Percentiles rank a stretch among this genome's conserved stretches.
phyloP scores from a whole-genome alignment of 2,113 vertebrate species.

The Myodes glareolus region DNA sequence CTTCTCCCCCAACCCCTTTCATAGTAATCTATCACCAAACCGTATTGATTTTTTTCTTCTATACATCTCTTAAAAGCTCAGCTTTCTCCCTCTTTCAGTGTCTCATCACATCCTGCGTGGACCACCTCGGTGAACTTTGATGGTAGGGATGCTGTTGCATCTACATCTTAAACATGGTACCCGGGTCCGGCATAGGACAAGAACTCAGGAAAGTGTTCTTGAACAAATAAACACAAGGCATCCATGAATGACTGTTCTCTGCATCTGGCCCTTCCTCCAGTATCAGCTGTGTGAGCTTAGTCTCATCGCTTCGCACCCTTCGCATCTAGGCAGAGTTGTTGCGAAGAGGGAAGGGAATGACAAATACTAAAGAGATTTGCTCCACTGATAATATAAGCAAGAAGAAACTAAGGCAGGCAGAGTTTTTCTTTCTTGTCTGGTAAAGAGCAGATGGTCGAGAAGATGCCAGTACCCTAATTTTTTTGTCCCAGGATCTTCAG shows the following conservation, averaged over 20 bases:
- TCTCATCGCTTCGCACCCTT: not conserved
- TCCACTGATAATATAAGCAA: slow-evolving; percentile 20
- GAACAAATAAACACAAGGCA: not conserved
- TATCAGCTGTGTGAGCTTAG: not conserved
- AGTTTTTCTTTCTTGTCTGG: not conserved
- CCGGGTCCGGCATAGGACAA: not conserved
- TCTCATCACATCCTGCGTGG: not conserved
- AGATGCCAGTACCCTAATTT: not conserved
- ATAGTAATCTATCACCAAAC: not conserved
- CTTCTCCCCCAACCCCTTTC: not conserved
- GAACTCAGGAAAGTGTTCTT: not conserved
- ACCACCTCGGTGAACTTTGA: not conserved
- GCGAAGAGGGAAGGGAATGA: slow-evolving; percentile 9
- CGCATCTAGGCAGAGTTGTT: not conserved
- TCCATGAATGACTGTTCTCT: not conserved
- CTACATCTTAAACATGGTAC: not conserved
- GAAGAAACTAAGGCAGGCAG: not conserved
- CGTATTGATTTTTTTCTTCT: not conserved
- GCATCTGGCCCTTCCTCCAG: not conserved
- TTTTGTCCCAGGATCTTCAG: not conserved
- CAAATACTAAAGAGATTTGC: not conserved
- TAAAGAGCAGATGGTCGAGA: not conserved
- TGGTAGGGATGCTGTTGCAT: not conserved
- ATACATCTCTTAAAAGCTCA: not conserved
- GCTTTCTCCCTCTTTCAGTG: not conserved